Base-by-base conservation (phyloP, 2,888 invertebrate genomes). In the Caenorhabditis japonica region DNA sequence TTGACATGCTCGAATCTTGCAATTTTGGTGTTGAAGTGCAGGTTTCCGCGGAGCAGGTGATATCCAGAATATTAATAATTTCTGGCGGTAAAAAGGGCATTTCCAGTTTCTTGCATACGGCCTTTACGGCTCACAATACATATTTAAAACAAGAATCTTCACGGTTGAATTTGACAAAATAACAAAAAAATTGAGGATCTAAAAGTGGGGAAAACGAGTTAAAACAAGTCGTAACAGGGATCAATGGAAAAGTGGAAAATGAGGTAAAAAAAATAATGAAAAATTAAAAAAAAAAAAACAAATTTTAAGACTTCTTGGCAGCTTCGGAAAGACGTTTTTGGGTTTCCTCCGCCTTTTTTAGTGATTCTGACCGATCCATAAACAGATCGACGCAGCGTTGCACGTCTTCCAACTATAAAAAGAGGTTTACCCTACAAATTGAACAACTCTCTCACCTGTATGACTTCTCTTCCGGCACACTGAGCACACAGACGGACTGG, bases 401-500 rank as follows among this genome's bases (percentile, higher is more conserved):
- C 36, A 99, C 91, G 88, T 97, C 97, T 64, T 92, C 92, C 72
- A 92, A 92, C 21, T 92, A 90, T 75, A 97, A 56, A 10, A 23
- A 33, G 19, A 12, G 10, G 8, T 15, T 19, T 13, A 1, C 21
- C 7, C 10, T 10, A 7, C 7, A 13, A 30, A 4, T 21, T 25
- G 5, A 49, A 2, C 8, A 7, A 4, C 27, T 8, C 17, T 39
- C 71, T 51, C 19, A 81, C 83, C 44, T 71, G 88, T 94, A 95
- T 77, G 2, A 55, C 47, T 13, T 84, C 83, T 33, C 85, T 72
- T 17, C 84, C 84, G 36, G 53, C 46, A 23, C 82, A 68, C 41
- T 84, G 80, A 15, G 95, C 93, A 74, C 95, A 90, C 73, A 97
- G 91, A 75, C 92, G 91, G 13, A 94, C 93, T 0, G 99, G 99